Evolutionary conservation across 2,888 invertebrate species (phyloP).

Genomic region (Mythimna lalbum): DNA sequence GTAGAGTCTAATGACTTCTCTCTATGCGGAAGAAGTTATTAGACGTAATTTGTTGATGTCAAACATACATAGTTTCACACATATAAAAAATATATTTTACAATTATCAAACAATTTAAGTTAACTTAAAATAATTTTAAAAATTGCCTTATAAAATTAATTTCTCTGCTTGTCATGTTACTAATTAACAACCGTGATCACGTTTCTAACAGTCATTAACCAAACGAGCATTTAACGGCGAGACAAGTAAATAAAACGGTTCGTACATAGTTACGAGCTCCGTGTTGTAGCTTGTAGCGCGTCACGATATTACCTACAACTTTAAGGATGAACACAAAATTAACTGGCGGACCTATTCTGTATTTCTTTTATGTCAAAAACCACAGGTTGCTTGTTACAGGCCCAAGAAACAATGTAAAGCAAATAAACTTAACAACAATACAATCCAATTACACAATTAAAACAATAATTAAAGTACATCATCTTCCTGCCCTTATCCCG

Average conservation of each 20-base stretch:
- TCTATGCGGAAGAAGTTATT: too few relatives aligned
- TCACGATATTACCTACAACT: constrained; percentile 37
- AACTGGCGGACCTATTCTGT: constrained; percentile 31
- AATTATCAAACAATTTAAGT: background rate
- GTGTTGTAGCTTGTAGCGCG: constrained; percentile 10
- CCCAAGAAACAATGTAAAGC: background rate
- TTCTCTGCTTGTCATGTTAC: constrained; percentile 2
- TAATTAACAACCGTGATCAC: constrained; percentile 28
- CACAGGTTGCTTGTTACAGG: too few relatives aligned
- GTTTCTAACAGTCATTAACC: constrained; percentile 39
- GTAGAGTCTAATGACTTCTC: too few relatives aligned
- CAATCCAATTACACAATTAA: too few relatives aligned
- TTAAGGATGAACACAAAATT: constrained; percentile 29
- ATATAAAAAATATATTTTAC: background rate
- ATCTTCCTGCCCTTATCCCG: too few relatives aligned
- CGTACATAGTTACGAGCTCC: constrained; percentile 5
- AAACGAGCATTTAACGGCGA: constrained; percentile 22
- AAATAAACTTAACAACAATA: too few relatives aligned
- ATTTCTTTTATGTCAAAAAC: too few relatives aligned
- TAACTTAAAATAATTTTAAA: background rate
- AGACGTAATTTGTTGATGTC: too few relatives aligned
- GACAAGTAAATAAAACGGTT: constrained; percentile 36
- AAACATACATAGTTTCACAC: background rate
- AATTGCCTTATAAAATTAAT: background rate
- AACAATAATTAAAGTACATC: too few relatives aligned